Evolutionary conservation across 2,113 vertebrate species (phyloP).

Genomic region (Balaeniceps rex): DNA sequence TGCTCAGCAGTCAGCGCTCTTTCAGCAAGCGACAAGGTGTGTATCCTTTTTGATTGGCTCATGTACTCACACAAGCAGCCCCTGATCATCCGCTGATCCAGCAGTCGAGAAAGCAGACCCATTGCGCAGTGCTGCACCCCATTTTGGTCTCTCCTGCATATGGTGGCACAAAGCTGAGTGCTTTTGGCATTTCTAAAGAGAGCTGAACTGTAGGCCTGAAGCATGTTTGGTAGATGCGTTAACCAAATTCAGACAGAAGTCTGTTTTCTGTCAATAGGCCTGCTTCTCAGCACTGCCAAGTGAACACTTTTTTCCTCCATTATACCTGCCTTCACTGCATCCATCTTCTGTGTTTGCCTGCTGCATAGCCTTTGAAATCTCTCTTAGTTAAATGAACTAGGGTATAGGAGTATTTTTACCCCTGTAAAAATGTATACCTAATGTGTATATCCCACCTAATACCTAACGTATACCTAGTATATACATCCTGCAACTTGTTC

Average conservation of each 20-base stretch:
- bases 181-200: not conserved
- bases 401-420: not conserved
- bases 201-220: not conserved
- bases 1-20: not conserved
- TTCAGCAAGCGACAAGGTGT: not conserved
- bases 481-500: not conserved
- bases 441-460: not conserved
- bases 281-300: not conserved
- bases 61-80: not conserved
- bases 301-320: not conserved
- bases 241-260: not conserved
- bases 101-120: not conserved
- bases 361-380: not conserved
- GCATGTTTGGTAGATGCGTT: not conserved
- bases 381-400: not conserved
- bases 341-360: rapidly evolving
- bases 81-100: rapidly evolving
- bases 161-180: not conserved
- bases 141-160: rapidly evolving
- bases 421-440: not conserved
- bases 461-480: too few species aligned
- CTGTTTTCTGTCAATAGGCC: not conserved
- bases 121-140: not conserved
- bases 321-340: not conserved
- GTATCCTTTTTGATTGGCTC: not conserved